A percentile compares a stretch with the other conserved stretches of the same genome.
phyloP scores from a whole-genome alignment of 2,888 invertebrate species.

The Neocrepidodera transversa region DNA sequence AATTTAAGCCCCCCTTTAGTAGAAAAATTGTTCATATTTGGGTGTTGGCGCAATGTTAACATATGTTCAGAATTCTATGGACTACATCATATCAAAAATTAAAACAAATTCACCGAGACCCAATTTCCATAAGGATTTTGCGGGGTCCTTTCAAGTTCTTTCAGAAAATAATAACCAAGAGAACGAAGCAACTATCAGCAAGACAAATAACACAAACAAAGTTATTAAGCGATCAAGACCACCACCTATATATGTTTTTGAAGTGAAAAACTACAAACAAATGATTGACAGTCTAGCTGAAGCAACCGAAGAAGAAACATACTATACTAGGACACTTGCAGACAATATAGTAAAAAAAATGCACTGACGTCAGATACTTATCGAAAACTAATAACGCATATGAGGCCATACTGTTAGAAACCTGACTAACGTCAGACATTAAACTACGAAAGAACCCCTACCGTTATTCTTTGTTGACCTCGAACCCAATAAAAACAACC shows the following conservation, averaged over 20 bases:
- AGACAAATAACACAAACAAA: no score
- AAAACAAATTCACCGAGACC: no score
- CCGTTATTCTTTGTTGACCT: background rate
- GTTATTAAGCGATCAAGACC: background rate
- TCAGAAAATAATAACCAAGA: background rate
- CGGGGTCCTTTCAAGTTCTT: no score
- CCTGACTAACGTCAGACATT: background rate
- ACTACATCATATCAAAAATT: no score
- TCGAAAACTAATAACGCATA: constrained; percentile 2
- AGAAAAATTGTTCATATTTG: no score
- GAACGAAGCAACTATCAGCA: background rate
- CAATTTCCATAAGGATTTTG: no score
- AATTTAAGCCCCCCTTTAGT: no score
- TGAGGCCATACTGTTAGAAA: constrained; percentile 2
- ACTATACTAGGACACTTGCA: constrained; percentile 3
- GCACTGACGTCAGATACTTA: constrained; percentile 1
- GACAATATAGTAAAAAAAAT: constrained; percentile 4
- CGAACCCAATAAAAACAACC: constrained; percentile 1
- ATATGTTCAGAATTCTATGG: no score
- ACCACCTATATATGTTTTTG: background rate
- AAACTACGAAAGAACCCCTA: constrained; percentile 1
- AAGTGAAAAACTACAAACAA: constrained; percentile 6
- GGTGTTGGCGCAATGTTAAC: no score
- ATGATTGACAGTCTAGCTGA: background rate
- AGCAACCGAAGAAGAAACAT: constrained; percentile 4